Evolutionary conservation across 2,888 invertebrate genomes (phyloP).

Genomic region (Spodoptera exigua): DNA sequence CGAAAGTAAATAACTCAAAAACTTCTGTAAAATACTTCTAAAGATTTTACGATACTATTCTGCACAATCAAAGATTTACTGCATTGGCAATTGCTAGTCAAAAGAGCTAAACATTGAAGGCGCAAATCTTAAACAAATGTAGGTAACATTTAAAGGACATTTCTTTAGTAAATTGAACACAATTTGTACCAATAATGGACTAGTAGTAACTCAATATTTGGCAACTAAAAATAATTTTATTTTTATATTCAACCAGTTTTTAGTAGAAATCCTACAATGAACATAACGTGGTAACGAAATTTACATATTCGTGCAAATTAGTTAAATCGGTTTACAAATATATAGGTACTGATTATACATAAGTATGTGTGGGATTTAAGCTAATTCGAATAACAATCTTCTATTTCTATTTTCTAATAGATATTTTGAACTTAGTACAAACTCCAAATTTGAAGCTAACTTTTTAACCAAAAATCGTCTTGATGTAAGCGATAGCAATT

Average conservation of each 20-base stretch:
- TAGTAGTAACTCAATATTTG: constrained; percentile 55
- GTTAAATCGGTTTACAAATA: background rate
- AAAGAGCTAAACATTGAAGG: constrained; percentile 2
- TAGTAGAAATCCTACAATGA: constrained; percentile 4
- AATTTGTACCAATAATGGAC: constrained; percentile 49
- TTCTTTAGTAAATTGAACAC: constrained; percentile 47
- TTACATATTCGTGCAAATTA: constrained; percentile 1
- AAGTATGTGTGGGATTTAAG: background rate
- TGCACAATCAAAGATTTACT: background rate
- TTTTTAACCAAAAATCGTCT: background rate
- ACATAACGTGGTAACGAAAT: constrained; percentile 3
- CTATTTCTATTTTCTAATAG: background rate
- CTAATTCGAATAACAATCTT: constrained; percentile 3
- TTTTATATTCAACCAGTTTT: constrained; percentile 1
- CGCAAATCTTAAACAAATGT: constrained; percentile 21
- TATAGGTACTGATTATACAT: constrained; percentile 1
- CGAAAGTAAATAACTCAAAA: constrained; percentile 29
- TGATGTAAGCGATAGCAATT: no score
- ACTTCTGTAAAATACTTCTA: constrained; percentile 32
- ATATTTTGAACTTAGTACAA: background rate
- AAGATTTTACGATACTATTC: constrained; percentile 9
- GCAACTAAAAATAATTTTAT: constrained; percentile 45
- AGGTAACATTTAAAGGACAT: constrained; percentile 3
- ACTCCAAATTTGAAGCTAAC: background rate
- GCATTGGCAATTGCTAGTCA: constrained; percentile 1